Base-by-base conservation (phyloP, 2,888 invertebrate species). In the Sinohyriopsis cumingii region DNA sequence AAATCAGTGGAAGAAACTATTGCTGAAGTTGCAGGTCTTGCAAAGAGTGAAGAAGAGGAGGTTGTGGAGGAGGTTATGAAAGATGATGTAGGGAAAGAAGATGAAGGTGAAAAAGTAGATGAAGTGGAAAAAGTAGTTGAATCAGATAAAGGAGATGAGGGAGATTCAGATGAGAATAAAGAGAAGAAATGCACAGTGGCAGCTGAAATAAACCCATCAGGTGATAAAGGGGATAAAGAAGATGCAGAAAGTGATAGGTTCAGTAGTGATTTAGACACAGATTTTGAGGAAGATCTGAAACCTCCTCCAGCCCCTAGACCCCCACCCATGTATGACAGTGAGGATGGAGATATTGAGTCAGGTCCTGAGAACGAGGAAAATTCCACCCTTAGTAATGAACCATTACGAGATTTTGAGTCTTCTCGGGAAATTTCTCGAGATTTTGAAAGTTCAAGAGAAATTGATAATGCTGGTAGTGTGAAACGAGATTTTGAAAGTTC, bases 251-350 rank as follows among this genome's bases (percentile, higher is more conserved):
- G 78, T 76, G 79, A 79, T 53, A 71, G 71, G 33, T 67, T 71
- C 63, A 82, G 82, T 73, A 82, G 82, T 78, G 79, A 81, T 45
- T 76, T 80, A 64, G 79, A 79, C 33, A 75, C 79, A 55, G 82
- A 82, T 68, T 79, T 79, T 77, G 82, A 82, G 69, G 80, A 80
- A 61, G 80, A 80, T 68, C 68, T 82, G 55, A 82, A 82, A 69
- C 82, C 82, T 18, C 82, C 82, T 22, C 82, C 82, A 53, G 82
- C 82, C 3, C 82, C 82, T n/a, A 54, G 82, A 64, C 82, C 82
- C 15, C 82, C 82, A 6, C 82, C 82, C 12, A 80, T 82, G 71
- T 78, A 80, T 67, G 82, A 82, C 45, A 82, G 82, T 73, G 82
- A 82, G 65, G 82, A 82, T 69, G 82, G 79, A 19, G 82, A 82